phyloP scores from a whole-genome alignment of 2,113 vertebrate species.

The Bubo blakistoni region DNA sequence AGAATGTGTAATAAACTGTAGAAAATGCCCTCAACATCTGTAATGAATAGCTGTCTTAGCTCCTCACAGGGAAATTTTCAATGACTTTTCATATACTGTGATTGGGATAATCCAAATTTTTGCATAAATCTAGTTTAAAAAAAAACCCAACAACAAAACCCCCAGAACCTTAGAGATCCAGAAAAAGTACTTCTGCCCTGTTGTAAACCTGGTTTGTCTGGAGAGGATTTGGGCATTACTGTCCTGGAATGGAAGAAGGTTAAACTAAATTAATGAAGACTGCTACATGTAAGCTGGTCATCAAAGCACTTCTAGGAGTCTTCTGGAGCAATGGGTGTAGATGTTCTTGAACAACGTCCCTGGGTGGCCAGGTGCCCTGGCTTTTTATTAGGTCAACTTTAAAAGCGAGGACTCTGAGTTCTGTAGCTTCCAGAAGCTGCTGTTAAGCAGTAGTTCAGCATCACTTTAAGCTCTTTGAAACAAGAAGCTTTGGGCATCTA shows the following conservation, averaged over 20 bases:
- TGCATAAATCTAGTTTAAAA: neutral
- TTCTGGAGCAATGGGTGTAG: neutral
- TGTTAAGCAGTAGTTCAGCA: neutral
- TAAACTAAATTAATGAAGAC: neutral
- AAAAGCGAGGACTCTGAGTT: neutral
- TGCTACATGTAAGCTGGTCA: neutral
- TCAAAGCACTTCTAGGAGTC: neutral
- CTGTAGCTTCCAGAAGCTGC: neutral
- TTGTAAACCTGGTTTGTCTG: neutral
- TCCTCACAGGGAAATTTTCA: neutral
- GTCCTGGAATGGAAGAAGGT: neutral
- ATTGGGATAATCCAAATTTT: neutral
- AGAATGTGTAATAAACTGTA: neutral
- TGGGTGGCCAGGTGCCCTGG: neutral
- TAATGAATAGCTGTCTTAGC: neutral
- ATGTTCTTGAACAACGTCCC: neutral
- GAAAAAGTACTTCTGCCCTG: neutral
- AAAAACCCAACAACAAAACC: neutral
- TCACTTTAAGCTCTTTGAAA: neutral
- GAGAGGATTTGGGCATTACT: neutral
- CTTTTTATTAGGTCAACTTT: neutral
- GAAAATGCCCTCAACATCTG: neutral
- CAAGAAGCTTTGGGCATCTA: neutral
- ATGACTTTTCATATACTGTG: neutral
- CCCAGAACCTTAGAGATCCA: neutral